Percentiles rank a stretch among this genome's conserved stretches.
Evolutionary conservation across 2,888 invertebrate species (phyloP).

Genomic region (Synergus gifuensis): DNA sequence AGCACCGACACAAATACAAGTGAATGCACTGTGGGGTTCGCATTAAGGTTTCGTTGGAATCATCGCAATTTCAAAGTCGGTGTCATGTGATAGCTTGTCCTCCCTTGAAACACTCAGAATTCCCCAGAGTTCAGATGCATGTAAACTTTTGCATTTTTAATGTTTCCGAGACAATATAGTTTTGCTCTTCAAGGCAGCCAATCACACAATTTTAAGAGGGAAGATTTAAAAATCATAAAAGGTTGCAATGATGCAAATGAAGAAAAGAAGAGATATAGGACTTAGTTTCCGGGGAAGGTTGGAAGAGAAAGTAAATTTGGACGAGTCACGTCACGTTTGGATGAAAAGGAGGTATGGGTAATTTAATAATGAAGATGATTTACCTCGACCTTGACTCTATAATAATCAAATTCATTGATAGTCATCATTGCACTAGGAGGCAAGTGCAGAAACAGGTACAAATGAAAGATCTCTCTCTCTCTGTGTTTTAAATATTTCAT

Average conservation of each 20-base stretch:
- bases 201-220: neutral
- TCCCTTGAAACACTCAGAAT: neutral
- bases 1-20: neutral
- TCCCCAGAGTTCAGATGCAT: neutral
- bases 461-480: neutral
- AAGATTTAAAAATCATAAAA: neutral
- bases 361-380: slow-evolving; percentile 6
- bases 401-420: neutral
- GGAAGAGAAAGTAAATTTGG: neutral
- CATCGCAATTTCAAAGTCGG: slow-evolving; percentile 27
- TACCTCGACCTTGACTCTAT: slow-evolving; percentile 16
- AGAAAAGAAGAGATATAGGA: neutral
- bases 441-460: neutral
- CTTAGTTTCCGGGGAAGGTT: neutral
- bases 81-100: slow-evolving; percentile 13
- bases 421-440: neutral
- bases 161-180: neutral
- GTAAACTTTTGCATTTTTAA: slow-evolving; percentile 17
- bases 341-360: neutral
- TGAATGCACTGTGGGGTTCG: slow-evolving; percentile 6
- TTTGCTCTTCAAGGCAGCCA: neutral
- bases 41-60: slow-evolving; percentile 31
- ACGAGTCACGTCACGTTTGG: neutral
- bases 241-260: neutral
- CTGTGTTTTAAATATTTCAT: slow-evolving; percentile 3